phyloP scores from a whole-genome alignment of 1,140 invertebrate genomes.

The Coelopa frigida region DNA sequence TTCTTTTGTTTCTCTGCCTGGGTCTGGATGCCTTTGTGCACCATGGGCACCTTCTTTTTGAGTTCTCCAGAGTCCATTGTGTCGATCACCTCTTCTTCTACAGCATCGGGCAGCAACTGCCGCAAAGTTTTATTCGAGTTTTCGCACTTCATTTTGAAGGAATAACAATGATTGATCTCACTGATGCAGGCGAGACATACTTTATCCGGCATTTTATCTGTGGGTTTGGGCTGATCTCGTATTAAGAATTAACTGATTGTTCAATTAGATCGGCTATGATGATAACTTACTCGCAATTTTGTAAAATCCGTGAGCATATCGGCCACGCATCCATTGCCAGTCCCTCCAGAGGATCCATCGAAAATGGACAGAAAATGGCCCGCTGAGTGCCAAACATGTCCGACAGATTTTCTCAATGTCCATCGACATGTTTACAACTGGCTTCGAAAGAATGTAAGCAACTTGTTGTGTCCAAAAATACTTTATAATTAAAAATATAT shows the following conservation, averaged over 20 bases:
- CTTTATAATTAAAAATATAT: too few species aligned
- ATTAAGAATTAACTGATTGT: background rate
- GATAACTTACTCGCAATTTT: slow-evolving; percentile 23
- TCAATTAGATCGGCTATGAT: background rate
- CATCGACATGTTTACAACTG: slow-evolving; percentile 13
- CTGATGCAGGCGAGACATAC: slow-evolving; percentile 37
- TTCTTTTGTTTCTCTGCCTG: too few species aligned
- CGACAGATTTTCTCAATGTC: slow-evolving; percentile 41
- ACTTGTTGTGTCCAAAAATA: too few species aligned
- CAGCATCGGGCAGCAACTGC: slow-evolving; percentile 30
- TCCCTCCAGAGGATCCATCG: slow-evolving; percentile 14
- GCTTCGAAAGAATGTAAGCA: too few species aligned
- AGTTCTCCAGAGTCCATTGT: too few species aligned
- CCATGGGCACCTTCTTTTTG: too few species aligned
- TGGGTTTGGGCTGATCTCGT: slow-evolving; percentile 24
- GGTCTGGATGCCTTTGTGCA: too few species aligned
- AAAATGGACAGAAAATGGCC: slow-evolving; percentile 36
- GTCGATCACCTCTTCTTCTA: slow-evolving; percentile 28
- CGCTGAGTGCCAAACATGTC: slow-evolving; percentile 27
- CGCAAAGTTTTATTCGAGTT: slow-evolving; percentile 32
- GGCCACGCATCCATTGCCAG: slow-evolving; percentile 25
- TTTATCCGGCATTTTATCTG: slow-evolving; percentile 31
- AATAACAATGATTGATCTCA: slow-evolving; percentile 38
- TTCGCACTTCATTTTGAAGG: slow-evolving; percentile 40
- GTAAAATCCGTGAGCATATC: slow-evolving; percentile 36